Base-by-base conservation (phyloP, 2,113 vertebrate genomes). In the Pseudopipra pipra region DNA sequence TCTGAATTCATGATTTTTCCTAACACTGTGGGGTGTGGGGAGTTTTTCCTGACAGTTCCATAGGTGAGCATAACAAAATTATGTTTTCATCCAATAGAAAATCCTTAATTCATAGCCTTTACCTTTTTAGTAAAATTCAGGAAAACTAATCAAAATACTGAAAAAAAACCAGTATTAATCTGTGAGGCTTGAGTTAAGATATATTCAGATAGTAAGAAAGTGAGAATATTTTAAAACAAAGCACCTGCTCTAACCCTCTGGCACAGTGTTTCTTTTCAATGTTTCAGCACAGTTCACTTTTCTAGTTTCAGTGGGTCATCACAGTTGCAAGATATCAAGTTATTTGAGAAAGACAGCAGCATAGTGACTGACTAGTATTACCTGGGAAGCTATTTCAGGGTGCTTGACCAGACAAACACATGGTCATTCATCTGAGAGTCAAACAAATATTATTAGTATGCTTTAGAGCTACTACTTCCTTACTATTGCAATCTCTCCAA, bases 361-460 rank as follows among this genome's bases (percentile, higher is more conserved):
- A 56, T 7, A n/a, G 37, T 54, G 59, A 91, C 91, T 92, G 74
- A 46, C 51, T 56, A 86, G 12, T 68, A 73, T 88, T 95, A 93
- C 71, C 11, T 52, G 24, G 41, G 9, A 90, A 91, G 54, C 55
- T 95, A 67, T 82, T 86, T 92, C 39, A 89, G 72, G 27, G 37
- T 70, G 47, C 14, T 92, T 16, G 75, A 41, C 82, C 35, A 75
- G 73, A 87, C 52, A 80, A 96, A 33, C 55, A 41, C 33, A 73
- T 87, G 85, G 68, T 70, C 54, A 71, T 79, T 92, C n/a, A 56
- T 47, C 46, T 71, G 66, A 87, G 80, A 68, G 82, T 86, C 72
- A 89, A 94, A 66, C 20, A 76, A 89, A 87, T 82, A 8, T 73
- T 88, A 83, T 92, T 85, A 95, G 55, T 58, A 27, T 65, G 59